Percentiles rank a stretch among this genome's conserved stretches.
These are phyloP conservation scores for Perognathus longimembris DNA, from an alignment of 2,113 vertebrate genomes.

Conservation along the genomic window DNA sequence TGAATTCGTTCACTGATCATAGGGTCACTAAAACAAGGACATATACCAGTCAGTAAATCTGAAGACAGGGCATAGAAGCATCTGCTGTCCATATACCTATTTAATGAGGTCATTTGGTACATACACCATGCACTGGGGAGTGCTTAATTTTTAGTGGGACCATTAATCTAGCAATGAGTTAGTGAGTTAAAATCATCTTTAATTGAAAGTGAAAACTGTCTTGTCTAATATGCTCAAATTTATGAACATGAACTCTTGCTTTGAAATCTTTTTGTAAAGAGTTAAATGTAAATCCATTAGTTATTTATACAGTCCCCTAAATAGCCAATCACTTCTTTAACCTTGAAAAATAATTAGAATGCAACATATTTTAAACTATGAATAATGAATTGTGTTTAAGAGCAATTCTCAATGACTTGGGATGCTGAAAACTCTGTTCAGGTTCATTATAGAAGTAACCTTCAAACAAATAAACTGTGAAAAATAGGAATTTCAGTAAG, in stretches of 20 bases:
- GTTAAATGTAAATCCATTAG: slow-evolving; percentile 50
- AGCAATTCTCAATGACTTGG: not conserved
- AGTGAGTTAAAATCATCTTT: slow-evolving; percentile 75
- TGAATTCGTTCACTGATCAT: slow-evolving; percentile 67
- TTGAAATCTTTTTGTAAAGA: slow-evolving; percentile 33
- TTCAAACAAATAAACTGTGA: not conserved
- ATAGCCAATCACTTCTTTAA: slow-evolving; percentile 26
- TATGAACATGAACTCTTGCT: slow-evolving; percentile 31
- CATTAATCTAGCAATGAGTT: slow-evolving; percentile 76
- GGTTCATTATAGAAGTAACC: slow-evolving; percentile 8
- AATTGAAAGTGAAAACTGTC: slow-evolving; percentile 65
- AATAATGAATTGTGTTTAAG: slow-evolving; percentile 17
- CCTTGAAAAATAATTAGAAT: slow-evolving; percentile 57
- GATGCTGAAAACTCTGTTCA: not conserved
- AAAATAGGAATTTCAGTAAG: not conserved
- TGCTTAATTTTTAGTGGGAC: slow-evolving; percentile 76
- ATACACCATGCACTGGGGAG: slow-evolving; percentile 65
- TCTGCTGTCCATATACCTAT: slow-evolving; percentile 77
- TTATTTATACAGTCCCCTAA: not conserved
- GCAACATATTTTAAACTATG: slow-evolving; percentile 47
- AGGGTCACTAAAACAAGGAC: slow-evolving; percentile 72
- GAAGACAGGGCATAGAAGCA: slow-evolving; percentile 72
- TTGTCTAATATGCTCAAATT: slow-evolving; percentile 73
- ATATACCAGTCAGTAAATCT: slow-evolving; percentile 75
- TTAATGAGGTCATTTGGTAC: slow-evolving; percentile 80